These are phyloP conservation scores for Corapipo altera DNA, from an alignment of 2,113 vertebrate species.

Conservation along the genomic window DNA sequence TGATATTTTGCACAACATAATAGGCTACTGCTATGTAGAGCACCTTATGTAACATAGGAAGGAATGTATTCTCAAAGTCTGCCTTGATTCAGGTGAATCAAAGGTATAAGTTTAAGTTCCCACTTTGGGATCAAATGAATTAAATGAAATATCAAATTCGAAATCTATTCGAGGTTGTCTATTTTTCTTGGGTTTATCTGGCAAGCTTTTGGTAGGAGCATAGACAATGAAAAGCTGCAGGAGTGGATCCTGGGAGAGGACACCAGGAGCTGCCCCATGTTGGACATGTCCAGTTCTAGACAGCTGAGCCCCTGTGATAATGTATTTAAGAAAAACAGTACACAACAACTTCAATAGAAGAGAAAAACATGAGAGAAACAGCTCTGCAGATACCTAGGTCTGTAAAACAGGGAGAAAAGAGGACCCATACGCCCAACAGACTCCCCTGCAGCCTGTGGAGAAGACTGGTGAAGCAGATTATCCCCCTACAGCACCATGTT, in stretches of 20 bases:
- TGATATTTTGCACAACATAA: not conserved
- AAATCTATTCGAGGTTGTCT: not conserved
- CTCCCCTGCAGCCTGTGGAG: not conserved
- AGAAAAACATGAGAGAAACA: not conserved
- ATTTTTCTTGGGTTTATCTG: not conserved
- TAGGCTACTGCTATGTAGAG: not conserved
- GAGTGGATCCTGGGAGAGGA: not conserved
- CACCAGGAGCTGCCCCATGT: not conserved
- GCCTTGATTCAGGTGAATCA: not conserved
- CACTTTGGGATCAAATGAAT: not conserved
- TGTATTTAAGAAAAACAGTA: not conserved
- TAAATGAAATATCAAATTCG: conserved; percentile 7
- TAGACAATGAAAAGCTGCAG: not conserved
- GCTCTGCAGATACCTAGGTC: not conserved
- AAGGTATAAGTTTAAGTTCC: not conserved
- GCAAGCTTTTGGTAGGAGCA: not conserved
- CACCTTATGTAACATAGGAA: not conserved
- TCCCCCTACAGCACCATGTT: not conserved
- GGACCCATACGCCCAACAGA: not conserved
- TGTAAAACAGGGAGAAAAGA: not conserved
- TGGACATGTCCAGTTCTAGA: not conserved
- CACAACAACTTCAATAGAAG: not conserved
- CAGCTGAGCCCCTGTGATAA: not conserved
- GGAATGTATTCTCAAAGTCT: not conserved
- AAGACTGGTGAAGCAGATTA: not conserved